Evolutionary conservation across 2,888 invertebrate genomes (phyloP), one percentile per base, ranked within the genome.

Genomic region (Mechanitis messenoides): DNA sequence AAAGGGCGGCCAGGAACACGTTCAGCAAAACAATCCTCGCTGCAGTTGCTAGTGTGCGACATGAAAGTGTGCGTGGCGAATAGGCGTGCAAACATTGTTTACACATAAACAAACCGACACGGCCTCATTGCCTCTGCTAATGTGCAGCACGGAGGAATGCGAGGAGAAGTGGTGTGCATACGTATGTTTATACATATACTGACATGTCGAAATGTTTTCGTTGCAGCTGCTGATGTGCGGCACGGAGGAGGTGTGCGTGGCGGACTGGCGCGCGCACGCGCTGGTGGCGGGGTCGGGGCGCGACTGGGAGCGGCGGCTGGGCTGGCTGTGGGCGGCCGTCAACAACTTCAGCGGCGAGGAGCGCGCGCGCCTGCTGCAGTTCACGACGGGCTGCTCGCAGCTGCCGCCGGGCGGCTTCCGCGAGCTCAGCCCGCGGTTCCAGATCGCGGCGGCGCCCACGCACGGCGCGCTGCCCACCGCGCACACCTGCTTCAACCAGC

Each of bases 401-500:
- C 91, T 98, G 76, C 98, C 87, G 60, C 77, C 86, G 9, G 97
- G 96, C 45, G 98, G 97, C 12, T 98, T 98, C 87, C 92, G 93
- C 74, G 97, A 98, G 79, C 91, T 98, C 42, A 95, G 94, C 84
- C 98, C 98, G 2, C 93, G 96, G 62, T 97, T 98, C 90, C 97
- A 97, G 85, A 95, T 98, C 68, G 96, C 96, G 1, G 95, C 97
- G 7, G 95, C 97, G 58, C 96, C 96, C 0, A 95, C 96, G 33
- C 96, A 95, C 86, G 97, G 97, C 63, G 96, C 95, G 77, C 90
- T 98, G 73, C 98, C 98, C 54, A 97, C 97, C 2, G 97, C 98
- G 38, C 98, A 98, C 86, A 98, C 97, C 57, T 98, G 97, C 91
- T 98, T 98, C 90, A 98, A 98, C 92, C 97, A 98, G 90, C 93